Percentiles rank a stretch among this genome's conserved stretches.
These are phyloP conservation scores for Malurus alboscapulatus DNA, from an alignment of 2,113 vertebrate genomes.

Conservation along the genomic window DNA sequence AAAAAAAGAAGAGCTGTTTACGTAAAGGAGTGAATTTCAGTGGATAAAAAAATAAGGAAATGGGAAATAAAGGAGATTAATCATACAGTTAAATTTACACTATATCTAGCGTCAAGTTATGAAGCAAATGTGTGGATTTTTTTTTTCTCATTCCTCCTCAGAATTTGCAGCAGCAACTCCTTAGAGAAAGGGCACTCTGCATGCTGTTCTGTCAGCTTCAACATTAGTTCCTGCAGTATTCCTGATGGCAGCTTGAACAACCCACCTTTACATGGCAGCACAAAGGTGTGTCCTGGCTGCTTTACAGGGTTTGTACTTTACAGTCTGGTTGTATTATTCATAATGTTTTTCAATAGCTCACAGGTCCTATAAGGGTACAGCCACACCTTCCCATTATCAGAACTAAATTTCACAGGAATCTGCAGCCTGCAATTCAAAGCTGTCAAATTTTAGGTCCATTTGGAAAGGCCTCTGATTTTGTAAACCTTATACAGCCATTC, in stretches of 20 bases:
- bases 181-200: not conserved
- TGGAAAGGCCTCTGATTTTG: not conserved
- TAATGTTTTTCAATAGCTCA: not conserved
- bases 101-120: not conserved
- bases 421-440: not conserved
- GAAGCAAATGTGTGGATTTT: not conserved
- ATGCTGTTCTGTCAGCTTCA: not conserved
- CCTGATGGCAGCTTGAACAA: not conserved
- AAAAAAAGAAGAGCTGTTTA: not conserved
- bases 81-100: not conserved
- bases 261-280: not conserved
- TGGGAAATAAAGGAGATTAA: not conserved
- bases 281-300: not conserved
- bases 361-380: not conserved
- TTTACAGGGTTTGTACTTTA: not conserved
- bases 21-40: not conserved
- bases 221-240: not conserved
- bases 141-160: not conserved
- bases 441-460: not conserved
- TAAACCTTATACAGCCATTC: not conserved
- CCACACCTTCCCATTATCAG: not conserved
- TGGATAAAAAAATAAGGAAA: not conserved
- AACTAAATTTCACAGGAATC: not conserved
- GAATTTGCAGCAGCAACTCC: not conserved
- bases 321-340: not conserved